phyloP scores from a whole-genome alignment of 2,797 vertebrate genomes.

The Diglossa cyanea region DNA sequence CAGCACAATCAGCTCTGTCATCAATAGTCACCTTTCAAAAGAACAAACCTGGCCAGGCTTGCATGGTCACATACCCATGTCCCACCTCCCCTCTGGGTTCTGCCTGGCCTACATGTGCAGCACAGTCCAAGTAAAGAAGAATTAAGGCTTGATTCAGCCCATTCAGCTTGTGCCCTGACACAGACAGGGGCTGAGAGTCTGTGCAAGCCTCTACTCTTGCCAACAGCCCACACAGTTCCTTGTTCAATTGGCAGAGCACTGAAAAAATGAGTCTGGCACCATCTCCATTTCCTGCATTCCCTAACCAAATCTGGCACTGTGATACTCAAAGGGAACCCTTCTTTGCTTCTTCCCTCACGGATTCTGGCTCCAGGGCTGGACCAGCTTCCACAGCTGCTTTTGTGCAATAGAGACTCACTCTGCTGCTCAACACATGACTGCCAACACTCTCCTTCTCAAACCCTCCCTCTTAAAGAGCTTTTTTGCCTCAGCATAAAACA shows the following conservation, averaged over 20 bases:
- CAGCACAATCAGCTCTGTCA: neutral
- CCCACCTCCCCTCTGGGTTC: neutral
- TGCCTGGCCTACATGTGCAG: neutral
- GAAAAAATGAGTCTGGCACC: neutral
- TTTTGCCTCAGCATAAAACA: neutral
- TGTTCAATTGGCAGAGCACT: neutral
- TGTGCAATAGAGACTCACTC: neutral
- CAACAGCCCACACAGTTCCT: neutral
- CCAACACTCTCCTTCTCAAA: neutral
- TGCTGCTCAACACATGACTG: neutral
- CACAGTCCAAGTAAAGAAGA: neutral
- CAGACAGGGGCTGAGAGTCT: neutral
- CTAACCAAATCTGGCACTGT: neutral
- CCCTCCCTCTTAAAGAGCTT: neutral
- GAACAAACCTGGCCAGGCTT: neutral
- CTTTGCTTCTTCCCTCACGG: neutral
- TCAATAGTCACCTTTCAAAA: neutral
- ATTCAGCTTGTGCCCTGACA: neutral
- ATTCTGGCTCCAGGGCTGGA: neutral
- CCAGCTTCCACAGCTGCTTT: neutral
- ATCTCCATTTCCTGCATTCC: constrained; percentile 26
- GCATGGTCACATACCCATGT: neutral
- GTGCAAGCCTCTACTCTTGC: neutral
- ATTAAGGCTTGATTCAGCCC: neutral
- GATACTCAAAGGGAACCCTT: neutral